A percentile compares a stretch with the other conserved stretches of the same genome.
Evolutionary conservation across 2,113 vertebrate genomes (phyloP).

Genomic region (Noturus placidus): DNA sequence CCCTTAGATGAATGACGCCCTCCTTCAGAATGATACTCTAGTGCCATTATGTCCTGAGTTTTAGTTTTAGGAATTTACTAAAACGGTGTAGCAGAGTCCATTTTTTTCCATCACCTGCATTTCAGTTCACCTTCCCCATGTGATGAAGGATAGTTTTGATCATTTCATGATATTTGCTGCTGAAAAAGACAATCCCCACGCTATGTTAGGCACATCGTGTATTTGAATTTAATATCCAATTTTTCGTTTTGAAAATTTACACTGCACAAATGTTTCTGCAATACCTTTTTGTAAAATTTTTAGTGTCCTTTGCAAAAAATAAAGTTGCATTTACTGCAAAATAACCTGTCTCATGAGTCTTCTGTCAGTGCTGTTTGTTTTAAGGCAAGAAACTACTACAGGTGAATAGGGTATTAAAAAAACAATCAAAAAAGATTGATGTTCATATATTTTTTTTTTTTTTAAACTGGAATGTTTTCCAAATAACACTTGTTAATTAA

Average conservation of each 20-base stretch:
- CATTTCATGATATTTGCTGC: slow-evolving; percentile 68
- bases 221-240: slow-evolving; percentile 67
- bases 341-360: slow-evolving; percentile 15
- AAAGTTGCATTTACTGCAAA: slow-evolving; percentile 66
- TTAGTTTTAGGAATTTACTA: slow-evolving; percentile 45
- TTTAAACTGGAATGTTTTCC: fast-evolving
- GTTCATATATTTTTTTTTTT: neutral
- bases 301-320: slow-evolving; percentile 80
- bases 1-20: slow-evolving; percentile 76
- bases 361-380: slow-evolving; percentile 23
- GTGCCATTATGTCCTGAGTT: slow-evolving; percentile 63
- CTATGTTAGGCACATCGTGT: slow-evolving; percentile 75
- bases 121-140: slow-evolving; percentile 24
- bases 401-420: neutral
- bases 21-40: slow-evolving; percentile 65
- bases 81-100: slow-evolving; percentile 35
- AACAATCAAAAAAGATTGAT: neutral
- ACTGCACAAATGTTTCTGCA: slow-evolving; percentile 80
- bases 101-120: slow-evolving; percentile 18
- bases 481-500: neutral
- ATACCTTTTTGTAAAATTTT: slow-evolving; percentile 81
- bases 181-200: slow-evolving; percentile 76
- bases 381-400: neutral
- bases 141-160: slow-evolving; percentile 53
- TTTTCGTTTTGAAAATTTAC: slow-evolving; percentile 81